Base-by-base conservation (phyloP, 2,797 vertebrate genomes). In the Crenichthys baileyi region DNA sequence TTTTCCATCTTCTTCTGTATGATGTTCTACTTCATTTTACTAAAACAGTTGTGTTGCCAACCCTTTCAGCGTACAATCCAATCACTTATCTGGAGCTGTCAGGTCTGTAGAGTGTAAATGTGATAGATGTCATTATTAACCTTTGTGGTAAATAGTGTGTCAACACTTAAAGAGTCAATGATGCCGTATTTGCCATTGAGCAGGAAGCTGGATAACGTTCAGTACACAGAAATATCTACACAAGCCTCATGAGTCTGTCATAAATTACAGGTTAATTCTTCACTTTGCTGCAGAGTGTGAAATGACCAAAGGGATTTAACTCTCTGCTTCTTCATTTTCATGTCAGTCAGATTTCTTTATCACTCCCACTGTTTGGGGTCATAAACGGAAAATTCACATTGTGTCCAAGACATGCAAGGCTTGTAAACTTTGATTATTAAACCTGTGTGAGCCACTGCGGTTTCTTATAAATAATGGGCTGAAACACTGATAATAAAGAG, bases 61-160 rank as follows among this genome's bases (percentile, higher is more conserved):
- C 79, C 55, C 44, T 71, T 26, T 46, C 53, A 56, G 39, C 78
- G 41, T 61, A 60, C 24, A 71, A 82, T 87, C 67, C 68, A 50
- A 29, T 41, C 78, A 81, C 83, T 91, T 92, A 93, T 93, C 92
- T 87, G 77, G 41, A 68, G 65, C 87, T 87, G 92, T 92, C 92
- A 81, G 83, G 75, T 83, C 72, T 79, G 85, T 88, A 94, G 93
- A 93, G 84, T 92, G 70, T 72, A 31, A 79, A 65, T 46, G 72
- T 91, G 85, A 90, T 87, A 55, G 85, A 89, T 88, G 78, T 31
- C 71, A 58, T 76, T 75, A 75, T 74, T 89, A 90, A 91, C 91
- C 82, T 85, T 73, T 68, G 16, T 4, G 61, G 58, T 68, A 83
- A 86, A 84, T 90, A 79, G 78, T 82, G 72, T 75, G 91, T 93